Evolutionary conservation across 2,113 vertebrate species (phyloP).

Genomic region (Lepidothrix coronata): DNA sequence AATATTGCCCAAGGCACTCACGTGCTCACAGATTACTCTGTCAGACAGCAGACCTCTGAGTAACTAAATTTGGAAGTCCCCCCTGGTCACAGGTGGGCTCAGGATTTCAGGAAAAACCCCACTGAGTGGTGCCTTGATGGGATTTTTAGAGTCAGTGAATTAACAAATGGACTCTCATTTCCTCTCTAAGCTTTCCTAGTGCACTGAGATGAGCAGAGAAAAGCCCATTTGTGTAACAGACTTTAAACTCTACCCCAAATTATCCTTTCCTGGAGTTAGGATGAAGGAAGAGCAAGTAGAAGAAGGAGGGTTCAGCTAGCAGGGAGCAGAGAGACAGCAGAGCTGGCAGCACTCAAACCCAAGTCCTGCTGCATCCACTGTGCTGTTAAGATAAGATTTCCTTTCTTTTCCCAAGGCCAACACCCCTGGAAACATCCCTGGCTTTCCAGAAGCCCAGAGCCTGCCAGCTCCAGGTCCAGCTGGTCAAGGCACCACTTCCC

Average conservation of each 20-base stretch:
- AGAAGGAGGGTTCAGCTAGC: neutral
- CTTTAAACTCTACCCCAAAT: neutral
- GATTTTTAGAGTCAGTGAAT: neutral
- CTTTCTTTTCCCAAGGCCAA: neutral
- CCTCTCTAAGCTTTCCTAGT: neutral
- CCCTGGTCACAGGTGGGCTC: fast-evolving
- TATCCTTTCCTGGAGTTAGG: neutral
- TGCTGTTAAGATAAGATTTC: neutral
- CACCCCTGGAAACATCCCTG: neutral
- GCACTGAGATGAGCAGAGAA: neutral
- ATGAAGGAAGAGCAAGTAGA: neutral
- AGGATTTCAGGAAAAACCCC: neutral
- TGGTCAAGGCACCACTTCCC: neutral
- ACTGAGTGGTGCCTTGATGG: too few relatives aligned
- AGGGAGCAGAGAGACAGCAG: neutral
- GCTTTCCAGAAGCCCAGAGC: neutral
- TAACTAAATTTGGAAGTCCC: neutral
- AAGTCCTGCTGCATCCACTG: neutral
- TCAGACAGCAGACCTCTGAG: neutral
- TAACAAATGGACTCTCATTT: neutral
- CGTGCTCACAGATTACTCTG: neutral
- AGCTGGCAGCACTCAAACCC: neutral
- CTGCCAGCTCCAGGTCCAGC: neutral
- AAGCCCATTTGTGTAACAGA: fast-evolving
- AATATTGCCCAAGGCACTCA: neutral